Evolutionary conservation across 2,797 vertebrate species (phyloP).

Genomic region (Enteromius argenteus): DNA sequence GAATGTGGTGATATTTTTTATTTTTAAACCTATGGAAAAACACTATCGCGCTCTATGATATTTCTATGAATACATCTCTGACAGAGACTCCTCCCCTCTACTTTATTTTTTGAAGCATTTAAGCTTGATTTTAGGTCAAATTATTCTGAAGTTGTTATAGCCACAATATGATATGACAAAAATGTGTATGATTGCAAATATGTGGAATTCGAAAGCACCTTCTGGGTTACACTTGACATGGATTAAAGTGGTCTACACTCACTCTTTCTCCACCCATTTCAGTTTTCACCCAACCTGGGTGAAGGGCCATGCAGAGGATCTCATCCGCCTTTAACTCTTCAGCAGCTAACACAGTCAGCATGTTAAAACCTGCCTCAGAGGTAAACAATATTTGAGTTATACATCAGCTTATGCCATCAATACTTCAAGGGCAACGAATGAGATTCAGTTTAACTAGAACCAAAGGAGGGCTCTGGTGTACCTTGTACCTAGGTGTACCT

Average conservation of each 20-base stretch:
- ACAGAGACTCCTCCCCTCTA: too few species aligned
- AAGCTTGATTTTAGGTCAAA: too few species aligned
- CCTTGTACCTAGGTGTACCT: too few species aligned
- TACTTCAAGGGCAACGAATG: background rate
- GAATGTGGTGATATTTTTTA: too few species aligned
- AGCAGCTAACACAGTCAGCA: slow-evolving; percentile 62
- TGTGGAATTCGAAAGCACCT: too few species aligned
- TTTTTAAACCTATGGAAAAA: too few species aligned
- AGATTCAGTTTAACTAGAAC: background rate
- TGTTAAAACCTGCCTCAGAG: slow-evolving; percentile 62
- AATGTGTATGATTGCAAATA: too few species aligned
- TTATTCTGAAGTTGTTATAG: too few species aligned
- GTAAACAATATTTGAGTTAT: background rate
- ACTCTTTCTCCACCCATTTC: slow-evolving; percentile 67
- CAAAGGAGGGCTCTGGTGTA: slow-evolving; percentile 64
- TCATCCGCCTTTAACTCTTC: slow-evolving; percentile 61
- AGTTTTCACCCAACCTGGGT: slow-evolving; percentile 66
- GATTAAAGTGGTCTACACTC: background rate
- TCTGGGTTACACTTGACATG: background rate
- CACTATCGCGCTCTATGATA: too few species aligned
- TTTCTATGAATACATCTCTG: too few species aligned
- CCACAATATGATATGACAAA: too few species aligned
- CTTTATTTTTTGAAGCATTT: too few species aligned
- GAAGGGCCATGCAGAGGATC: slow-evolving; percentile 66
- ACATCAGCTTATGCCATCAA: background rate